Base-by-base conservation (phyloP, 2,888 invertebrate species). In the Pheosia gnoma region DNA sequence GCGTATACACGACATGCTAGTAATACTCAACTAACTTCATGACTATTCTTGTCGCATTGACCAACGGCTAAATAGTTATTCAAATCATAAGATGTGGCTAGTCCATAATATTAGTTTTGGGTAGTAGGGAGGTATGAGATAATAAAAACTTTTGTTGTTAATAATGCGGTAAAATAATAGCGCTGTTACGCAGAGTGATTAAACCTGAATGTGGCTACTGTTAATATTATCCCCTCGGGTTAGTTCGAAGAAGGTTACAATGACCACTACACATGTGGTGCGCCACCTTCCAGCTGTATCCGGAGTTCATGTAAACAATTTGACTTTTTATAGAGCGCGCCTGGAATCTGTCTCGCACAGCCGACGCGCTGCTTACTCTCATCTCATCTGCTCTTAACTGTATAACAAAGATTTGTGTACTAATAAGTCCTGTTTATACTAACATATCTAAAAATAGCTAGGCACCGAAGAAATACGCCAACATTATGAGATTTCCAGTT, bases 311-410 rank as follows among this genome's bases (percentile, higher is more conserved):
- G 85, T 92, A 91, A 91, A 92, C 90, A 91, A 84, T 85, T 85
- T 65, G 78, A 87, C 86, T 91, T 91, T 91, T 92, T 91, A 91
- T 91, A 91, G 90, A 87, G 81, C 81, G 77, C 71, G 89, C 79
- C 88, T 87, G 89, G 82, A 77, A 79, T 87, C 83, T 85, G 84
- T 89, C 89, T 88, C 83, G 77, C 82, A 73, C 81, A 78, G 79
- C 74, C 55, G 70, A 73, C 79, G 75, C 64, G 61, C 77, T 77
- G 78, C 76, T 79, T 77, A 82, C 74, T 81, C 77, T 78, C 80
- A 77, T 81, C 77, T 78, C 80, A 76, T 80, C 78, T 77, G 70
- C 73, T 74, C 71, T 73, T 81, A 81, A 78, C 67, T 76, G 71
- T 70, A 75, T 64, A 74, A 25, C 25, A 25, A 25, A 68, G 49